These are phyloP conservation scores for Anas capensis DNA, from an alignment of 2,797 vertebrate genomes.

Conservation along the genomic window DNA sequence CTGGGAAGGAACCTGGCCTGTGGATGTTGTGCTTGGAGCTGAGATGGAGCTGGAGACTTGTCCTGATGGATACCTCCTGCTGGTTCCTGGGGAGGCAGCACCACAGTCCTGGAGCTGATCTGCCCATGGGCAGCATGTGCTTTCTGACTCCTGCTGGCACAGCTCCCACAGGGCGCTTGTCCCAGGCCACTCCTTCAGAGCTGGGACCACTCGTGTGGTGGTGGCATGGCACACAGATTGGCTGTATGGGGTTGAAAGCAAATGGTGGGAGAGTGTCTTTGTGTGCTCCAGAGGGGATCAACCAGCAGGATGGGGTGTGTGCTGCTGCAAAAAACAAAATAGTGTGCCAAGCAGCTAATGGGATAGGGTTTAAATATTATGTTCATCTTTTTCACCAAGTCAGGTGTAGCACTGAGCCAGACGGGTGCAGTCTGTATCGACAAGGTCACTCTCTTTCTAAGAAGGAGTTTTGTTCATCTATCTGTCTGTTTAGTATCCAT, in stretches of 20 bases:
- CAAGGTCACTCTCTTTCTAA: constrained; percentile 36
- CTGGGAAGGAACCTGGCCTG: background rate
- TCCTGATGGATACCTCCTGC: background rate
- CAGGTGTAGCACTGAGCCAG: background rate
- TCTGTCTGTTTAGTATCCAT: constrained; percentile 70
- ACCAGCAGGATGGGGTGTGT: background rate
- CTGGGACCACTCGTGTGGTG: rapidly evolving
- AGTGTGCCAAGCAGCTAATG: background rate
- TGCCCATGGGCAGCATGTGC: background rate
- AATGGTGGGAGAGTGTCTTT: background rate
- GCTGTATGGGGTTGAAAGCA: background rate
- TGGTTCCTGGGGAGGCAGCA: background rate
- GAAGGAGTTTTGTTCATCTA: constrained; percentile 68
- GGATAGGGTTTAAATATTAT: background rate
- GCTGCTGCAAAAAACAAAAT: background rate
- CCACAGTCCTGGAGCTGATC: background rate
- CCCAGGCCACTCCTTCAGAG: background rate
- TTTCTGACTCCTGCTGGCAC: background rate
- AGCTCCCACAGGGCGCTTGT: background rate
- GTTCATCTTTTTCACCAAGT: background rate
- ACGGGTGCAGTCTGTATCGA: constrained; percentile 43
- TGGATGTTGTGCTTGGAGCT: background rate
- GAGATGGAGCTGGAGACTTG: background rate
- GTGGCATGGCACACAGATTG: rapidly evolving
- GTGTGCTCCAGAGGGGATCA: background rate